A percentile compares a stretch with the other conserved stretches of the same genome.
phyloP scores from a whole-genome alignment of 1,140 invertebrate genomes.

The Paraescarpia echinospica region DNA sequence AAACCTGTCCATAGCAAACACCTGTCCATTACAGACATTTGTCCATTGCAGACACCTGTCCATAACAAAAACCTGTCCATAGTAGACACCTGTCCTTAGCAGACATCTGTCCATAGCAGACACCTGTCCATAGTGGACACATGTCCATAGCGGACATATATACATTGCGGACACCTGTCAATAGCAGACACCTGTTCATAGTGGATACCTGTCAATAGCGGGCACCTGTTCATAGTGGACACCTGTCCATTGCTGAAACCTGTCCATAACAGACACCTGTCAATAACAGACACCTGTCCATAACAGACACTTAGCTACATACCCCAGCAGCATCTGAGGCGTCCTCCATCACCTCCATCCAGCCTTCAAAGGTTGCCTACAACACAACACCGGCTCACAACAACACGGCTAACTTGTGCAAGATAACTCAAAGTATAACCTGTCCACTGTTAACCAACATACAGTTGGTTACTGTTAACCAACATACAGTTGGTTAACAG shows the following conservation, averaged over 20 bases:
- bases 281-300: not conserved
- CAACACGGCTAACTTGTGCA: not conserved
- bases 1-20: no score
- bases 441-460: not conserved
- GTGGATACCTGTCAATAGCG: no score
- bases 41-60: no score
- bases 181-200: not conserved
- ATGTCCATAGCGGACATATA: no score
- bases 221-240: no score
- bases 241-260: no score
- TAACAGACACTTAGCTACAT: slow-evolving; percentile 37
- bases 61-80: no score
- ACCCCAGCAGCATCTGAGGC: slow-evolving; percentile 94
- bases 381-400: not conserved
- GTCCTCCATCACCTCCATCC: slow-evolving; percentile 96
- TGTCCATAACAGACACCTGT: not conserved
- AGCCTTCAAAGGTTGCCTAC: slow-evolving; percentile 83
- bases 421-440: not conserved
- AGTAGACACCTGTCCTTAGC: no score
- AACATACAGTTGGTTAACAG: no score
- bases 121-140: slow-evolving; percentile 62
- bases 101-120: no score
- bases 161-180: not conserved
- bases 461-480: no score
- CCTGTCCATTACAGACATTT: no score